Evolutionary conservation across 1,140 invertebrate species (phyloP).

Genomic region (Kradibia gibbosae): DNA sequence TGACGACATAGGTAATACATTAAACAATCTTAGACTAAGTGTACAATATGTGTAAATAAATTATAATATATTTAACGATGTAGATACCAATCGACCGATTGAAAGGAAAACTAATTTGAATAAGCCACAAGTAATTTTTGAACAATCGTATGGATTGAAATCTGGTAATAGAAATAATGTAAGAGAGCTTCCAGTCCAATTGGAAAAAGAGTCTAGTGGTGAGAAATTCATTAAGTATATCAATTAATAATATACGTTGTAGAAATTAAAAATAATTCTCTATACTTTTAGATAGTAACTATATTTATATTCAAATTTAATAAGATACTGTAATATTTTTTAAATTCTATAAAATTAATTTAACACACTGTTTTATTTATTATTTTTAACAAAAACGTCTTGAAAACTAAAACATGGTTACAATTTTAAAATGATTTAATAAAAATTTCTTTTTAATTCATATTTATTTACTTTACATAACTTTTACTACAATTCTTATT

Average conservation of each 20-base stretch:
- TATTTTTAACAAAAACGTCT: no score
- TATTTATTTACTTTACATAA: no score
- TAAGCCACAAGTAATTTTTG: conserved; percentile 7
- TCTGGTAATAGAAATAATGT: not conserved
- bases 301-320: not conserved
- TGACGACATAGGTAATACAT: conserved; percentile 19
- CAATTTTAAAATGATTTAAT: no score
- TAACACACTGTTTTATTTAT: no score
- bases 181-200: not conserved
- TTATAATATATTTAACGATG: not conserved
- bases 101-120: not conserved
- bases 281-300: not conserved
- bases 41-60: no score
- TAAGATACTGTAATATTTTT: no score
- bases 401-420: no score
- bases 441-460: no score
- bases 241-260: not conserved
- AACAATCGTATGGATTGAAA: conserved; percentile 34
- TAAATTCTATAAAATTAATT: no score
- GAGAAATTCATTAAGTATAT: not conserved
- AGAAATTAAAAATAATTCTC: not conserved
- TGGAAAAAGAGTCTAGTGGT: not conserved
- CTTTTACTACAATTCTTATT: no score
- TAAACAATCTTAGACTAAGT: not conserved
- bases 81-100: not conserved